Evolutionary conservation across 2,797 vertebrate species (phyloP).

Genomic region (Liparis tanakae): DNA sequence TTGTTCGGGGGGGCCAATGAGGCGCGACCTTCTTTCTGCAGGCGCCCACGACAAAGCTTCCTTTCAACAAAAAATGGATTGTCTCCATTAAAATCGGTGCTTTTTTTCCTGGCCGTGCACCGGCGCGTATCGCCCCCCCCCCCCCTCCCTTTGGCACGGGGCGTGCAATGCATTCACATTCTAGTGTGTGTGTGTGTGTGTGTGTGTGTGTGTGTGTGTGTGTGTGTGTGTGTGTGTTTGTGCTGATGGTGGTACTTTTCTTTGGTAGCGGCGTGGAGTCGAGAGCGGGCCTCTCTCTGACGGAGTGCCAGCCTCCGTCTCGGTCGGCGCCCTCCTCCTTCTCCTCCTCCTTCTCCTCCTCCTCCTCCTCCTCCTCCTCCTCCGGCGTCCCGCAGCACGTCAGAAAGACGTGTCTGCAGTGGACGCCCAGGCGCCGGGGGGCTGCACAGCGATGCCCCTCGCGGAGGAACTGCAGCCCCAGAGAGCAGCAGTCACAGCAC

Average conservation of each 20-base stretch:
- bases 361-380: no score
- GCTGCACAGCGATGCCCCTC: constrained; percentile 86
- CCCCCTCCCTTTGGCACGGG: constrained; percentile 18
- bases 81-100: constrained; percentile 25
- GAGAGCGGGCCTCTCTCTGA: constrained; percentile 81
- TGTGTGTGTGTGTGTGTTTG: background rate
- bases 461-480: constrained; percentile 85
- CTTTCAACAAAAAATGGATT: constrained; percentile 48
- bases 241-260: constrained; percentile 80
- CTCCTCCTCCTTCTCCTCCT: constrained; percentile 36
- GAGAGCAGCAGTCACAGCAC: constrained; percentile 92
- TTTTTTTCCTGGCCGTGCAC: constrained; percentile 29
- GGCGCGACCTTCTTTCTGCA: constrained; percentile 33
- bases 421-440: constrained; percentile 86
- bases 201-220: constrained; percentile 11
- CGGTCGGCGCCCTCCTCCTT: constrained; percentile 75
- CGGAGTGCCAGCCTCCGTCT: constrained; percentile 73
- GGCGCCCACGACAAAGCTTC: constrained; percentile 23
- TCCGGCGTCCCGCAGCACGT: constrained; percentile 85
- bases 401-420: constrained; percentile 89
- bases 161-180: constrained; percentile 1
- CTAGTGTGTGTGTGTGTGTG: constrained; percentile 7
- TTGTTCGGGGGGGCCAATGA: constrained; percentile 41
- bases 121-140: constrained; percentile 21
- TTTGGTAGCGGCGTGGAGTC: constrained; percentile 74